These are phyloP conservation scores for Anabacerthia variegaticeps DNA, from an alignment of 2,797 vertebrate species.

Conservation along the genomic window DNA sequence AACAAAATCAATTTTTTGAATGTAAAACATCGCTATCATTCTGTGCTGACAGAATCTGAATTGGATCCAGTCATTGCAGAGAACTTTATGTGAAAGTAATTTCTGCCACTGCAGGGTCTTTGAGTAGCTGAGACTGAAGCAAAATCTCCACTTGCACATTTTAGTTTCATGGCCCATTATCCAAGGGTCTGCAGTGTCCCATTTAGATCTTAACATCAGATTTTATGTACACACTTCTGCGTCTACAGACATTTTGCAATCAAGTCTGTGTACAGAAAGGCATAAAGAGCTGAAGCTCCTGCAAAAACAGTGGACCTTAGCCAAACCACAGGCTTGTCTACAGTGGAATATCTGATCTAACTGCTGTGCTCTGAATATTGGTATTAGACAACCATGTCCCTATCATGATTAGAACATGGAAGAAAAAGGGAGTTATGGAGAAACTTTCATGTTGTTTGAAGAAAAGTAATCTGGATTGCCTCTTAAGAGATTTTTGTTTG, in stretches of 20 bases:
- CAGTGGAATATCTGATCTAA: not conserved
- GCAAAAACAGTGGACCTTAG: not conserved
- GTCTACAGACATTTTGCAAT: not conserved
- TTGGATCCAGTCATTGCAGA: not conserved
- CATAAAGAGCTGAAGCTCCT: not conserved
- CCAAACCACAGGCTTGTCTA: not conserved
- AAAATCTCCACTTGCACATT: not conserved
- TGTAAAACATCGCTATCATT: accelerated
- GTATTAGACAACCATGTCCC: not conserved
- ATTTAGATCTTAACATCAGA: not conserved
- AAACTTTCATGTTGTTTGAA: not conserved
- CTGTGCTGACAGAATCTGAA: accelerated
- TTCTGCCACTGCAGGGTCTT: not conserved
- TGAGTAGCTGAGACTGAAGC: not conserved
- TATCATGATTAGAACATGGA: not conserved
- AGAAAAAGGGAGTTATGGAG: not conserved
- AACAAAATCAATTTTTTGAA: not conserved
- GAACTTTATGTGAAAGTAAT: not conserved
- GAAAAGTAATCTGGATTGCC: not conserved
- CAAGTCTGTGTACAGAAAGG: not conserved
- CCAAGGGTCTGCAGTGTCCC: accelerated
- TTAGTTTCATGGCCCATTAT: not conserved
- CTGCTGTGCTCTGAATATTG: not conserved
- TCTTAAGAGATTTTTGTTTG: not conserved
- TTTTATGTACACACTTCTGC: not conserved